Evolutionary conservation across 2,888 invertebrate genomes (phyloP), one percentile per base, ranked within the genome.

Genomic region (Alloscopus bannaensis): DNA sequence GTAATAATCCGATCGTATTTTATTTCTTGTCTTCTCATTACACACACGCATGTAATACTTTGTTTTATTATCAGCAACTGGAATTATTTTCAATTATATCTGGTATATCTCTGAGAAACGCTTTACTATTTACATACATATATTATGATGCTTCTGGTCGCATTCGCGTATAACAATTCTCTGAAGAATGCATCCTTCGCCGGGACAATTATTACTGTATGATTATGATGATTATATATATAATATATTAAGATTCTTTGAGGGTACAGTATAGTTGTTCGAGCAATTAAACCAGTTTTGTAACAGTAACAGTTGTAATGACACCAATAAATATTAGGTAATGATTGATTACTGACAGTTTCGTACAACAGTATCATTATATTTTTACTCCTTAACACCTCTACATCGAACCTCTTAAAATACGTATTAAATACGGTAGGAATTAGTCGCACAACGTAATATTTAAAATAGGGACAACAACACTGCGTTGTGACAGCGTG

Each of bases 221-320:
- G 28, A 52, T n/a, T 24, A 22, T 18, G 24, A 55, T 4, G 28
- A 18, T 55, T 55, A 55, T 28, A 59, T 47, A 13, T 45, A 24
- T 45, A 26, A 64, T 26, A 40, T 68, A 26, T 59, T 55, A 55
- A 55, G 55, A 57, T 68, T 70, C 69, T 59, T 59, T 59, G 47
- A 47, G 47, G 47, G n/a, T 47, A 47, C 36, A 36, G 36, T 36
- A 36, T 18, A 47, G 47, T 47, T 47, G 47, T 47, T 47, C 47
- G 69, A 70, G 57, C 69, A 59, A 29, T 45, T 57, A 55, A 55
- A 55, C 26, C 55, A 24, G 28, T 26, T 55, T 28, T 55, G 55
- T 55, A 55, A 55, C 24, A 55, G 26, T 55, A 47, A 47, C 47
- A 47, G n/a, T 47, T n/a, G 11, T 36, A n/a, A 18, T 47, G n/a